phyloP scores from a whole-genome alignment of 1,140 invertebrate species.

The Drosophila pandora region DNA sequence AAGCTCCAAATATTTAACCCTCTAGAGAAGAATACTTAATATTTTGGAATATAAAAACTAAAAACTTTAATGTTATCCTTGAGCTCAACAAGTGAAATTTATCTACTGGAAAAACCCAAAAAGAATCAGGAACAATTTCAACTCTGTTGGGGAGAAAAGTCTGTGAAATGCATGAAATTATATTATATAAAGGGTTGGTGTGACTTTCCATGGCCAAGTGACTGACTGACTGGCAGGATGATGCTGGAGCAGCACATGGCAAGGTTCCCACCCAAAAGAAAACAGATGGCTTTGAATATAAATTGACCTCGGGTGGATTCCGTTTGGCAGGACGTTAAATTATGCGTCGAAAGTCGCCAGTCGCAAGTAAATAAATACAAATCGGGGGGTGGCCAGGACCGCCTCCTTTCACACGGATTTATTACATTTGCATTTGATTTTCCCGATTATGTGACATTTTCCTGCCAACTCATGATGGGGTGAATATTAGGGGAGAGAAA shows the following conservation, averaged over 20 bases:
- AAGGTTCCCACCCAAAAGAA: conserved; percentile 54
- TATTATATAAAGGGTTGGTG: conserved; percentile 26
- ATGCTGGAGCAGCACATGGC: conserved; percentile 44
- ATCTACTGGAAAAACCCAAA: neutral
- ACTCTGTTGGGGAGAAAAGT: neutral
- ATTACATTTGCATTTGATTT: conserved; percentile 73
- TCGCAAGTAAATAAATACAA: conserved; percentile 59
- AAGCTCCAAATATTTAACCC: too few relatives aligned
- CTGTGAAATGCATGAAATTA: neutral
- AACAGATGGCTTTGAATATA: conserved; percentile 59
- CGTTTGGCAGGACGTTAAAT: conserved; percentile 54
- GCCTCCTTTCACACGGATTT: conserved; percentile 60
- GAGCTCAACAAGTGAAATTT: neutral
- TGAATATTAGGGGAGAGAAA: conserved; percentile 15
- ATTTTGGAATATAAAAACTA: neutral
- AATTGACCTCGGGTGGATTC: conserved; percentile 59
- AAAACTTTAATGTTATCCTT: neutral
- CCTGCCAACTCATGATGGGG: conserved; percentile 36
- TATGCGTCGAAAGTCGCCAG: conserved; percentile 61
- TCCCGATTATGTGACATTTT: conserved; percentile 65
- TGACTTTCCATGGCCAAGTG: neutral
- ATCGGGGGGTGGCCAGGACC: conserved; percentile 34
- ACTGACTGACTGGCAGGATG: conserved; percentile 15
- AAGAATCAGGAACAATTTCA: neutral
- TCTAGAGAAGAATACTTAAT: too few relatives aligned